A percentile compares a stretch with the other conserved stretches of the same genome.
These are phyloP conservation scores for Equus przewalskii DNA, from an alignment of 2,113 vertebrate genomes.

Conservation along the genomic window DNA sequence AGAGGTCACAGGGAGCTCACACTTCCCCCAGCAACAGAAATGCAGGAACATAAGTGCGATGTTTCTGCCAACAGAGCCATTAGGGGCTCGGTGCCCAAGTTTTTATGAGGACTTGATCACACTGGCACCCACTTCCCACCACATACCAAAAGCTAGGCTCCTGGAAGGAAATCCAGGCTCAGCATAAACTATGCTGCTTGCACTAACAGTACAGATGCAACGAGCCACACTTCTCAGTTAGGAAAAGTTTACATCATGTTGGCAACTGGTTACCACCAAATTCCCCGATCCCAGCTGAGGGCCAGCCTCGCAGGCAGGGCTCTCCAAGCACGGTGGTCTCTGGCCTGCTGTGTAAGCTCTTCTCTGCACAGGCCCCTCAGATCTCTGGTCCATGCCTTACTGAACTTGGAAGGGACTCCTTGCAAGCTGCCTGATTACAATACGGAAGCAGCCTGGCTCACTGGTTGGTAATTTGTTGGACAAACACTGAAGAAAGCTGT, in stretches of 20 bases:
- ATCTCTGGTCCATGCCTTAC: not conserved
- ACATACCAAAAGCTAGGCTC: not conserved
- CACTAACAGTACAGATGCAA: not conserved
- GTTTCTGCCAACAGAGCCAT: not conserved
- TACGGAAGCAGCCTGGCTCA: not conserved
- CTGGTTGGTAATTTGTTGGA: not conserved
- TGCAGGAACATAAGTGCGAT: not conserved
- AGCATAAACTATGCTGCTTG: not conserved
- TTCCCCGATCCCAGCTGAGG: not conserved
- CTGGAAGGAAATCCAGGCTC: not conserved
- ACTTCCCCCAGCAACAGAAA: not conserved
- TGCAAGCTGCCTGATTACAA: not conserved
- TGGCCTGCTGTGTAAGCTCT: not conserved
- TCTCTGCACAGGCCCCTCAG: not conserved
- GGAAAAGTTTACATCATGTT: not conserved
- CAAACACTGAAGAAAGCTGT: not conserved
- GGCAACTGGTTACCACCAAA: not conserved
- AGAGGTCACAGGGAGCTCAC: not conserved
- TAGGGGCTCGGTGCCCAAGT: no score
- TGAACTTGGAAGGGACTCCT: not conserved
- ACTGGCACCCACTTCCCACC: not conserved
- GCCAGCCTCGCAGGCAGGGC: not conserved
- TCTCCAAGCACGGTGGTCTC: not conserved
- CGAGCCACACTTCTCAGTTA: not conserved
- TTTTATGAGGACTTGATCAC: not conserved